Base-by-base conservation (phyloP, 2,113 vertebrate genomes). In the Channa argus region DNA sequence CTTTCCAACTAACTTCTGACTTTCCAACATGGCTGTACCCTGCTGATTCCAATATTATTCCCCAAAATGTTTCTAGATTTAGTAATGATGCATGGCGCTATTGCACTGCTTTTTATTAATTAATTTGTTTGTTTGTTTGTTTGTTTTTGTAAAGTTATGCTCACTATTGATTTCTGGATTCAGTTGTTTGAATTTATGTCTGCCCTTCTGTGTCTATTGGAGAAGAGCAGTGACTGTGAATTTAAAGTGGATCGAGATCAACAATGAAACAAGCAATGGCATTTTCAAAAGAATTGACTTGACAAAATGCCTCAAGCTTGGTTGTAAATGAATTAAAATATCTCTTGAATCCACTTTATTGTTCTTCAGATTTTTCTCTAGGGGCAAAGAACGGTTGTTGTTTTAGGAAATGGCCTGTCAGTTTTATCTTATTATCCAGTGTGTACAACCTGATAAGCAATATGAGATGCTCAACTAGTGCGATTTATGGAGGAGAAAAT, bases 241-340 rank as follows among this genome's bases (percentile, higher is more conserved):
- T 53, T 33, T 11, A 56, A 55, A 41, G 60, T 51, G 50, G 65
- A 68, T 34, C 49, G 46, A 60, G n/a, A 50, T 71, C 47, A 44
- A 67, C 43, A 55, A 37, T 13, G 7, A 67, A 68, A 52, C 45
- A 54, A 64, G 44, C 58, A 49, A 47, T 78, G 70, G 56, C 67
- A 78, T 87, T 84, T 74, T 63, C 3, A 71, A 77, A 82, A 72
- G 5, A 72, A 75, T 65, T 4, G 10, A 76, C 66, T 64, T 65
- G 47, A 66, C 13, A 49, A 49, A 77, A 63, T 71, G 52, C 56
- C 65, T 63, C 13, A 5, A 33, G 45, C 43, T 69, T 14, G 6
- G 45, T 39, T 74, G 45, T 14, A 71, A 60, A 71, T 72, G 5
- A 72, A 75, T 24, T 62, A 38, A 77, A 65, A 59, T 33, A 55